Percentiles rank a stretch among this genome's conserved stretches.
These are phyloP conservation scores for Podarcis cretensis DNA, from an alignment of 2,113 vertebrate genomes.

Conservation along the genomic window DNA sequence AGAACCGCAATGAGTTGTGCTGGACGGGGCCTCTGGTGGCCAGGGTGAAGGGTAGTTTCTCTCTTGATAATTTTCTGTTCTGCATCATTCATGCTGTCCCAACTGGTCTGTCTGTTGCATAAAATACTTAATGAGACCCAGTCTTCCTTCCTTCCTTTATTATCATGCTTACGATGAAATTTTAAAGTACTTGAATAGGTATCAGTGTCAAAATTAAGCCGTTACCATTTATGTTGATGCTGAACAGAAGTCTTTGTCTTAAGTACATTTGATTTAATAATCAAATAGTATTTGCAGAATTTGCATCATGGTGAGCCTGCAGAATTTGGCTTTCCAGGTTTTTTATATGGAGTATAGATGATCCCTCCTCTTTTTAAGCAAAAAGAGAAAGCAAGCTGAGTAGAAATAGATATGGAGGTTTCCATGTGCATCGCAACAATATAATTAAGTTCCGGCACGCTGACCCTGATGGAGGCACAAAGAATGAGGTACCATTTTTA, in stretches of 20 bases:
- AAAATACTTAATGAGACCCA: conserved; percentile 4
- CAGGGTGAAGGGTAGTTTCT: neutral
- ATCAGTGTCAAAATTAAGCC: neutral
- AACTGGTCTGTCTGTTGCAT: neutral
- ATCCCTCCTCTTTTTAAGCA: neutral
- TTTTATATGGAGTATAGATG: neutral
- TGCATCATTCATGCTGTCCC: neutral
- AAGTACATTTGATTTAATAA: neutral
- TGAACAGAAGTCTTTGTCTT: neutral
- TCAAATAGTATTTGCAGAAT: neutral
- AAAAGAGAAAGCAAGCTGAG: neutral
- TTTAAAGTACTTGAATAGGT: neutral
- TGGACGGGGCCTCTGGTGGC: neutral
- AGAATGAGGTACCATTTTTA: neutral
- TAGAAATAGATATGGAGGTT: neutral
- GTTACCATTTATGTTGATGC: neutral
- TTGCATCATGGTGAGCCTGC: neutral
- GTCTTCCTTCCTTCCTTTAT: neutral
- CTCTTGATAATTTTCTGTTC: neutral
- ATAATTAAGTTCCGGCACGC: neutral
- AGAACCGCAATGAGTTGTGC: neutral
- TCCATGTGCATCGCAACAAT: neutral
- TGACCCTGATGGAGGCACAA: neutral
- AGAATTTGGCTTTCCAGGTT: conserved; percentile 7
- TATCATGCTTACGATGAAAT: neutral